Evolutionary conservation across 2,888 invertebrate genomes (phyloP).

Genomic region (Xestoiulus laeticollis): DNA sequence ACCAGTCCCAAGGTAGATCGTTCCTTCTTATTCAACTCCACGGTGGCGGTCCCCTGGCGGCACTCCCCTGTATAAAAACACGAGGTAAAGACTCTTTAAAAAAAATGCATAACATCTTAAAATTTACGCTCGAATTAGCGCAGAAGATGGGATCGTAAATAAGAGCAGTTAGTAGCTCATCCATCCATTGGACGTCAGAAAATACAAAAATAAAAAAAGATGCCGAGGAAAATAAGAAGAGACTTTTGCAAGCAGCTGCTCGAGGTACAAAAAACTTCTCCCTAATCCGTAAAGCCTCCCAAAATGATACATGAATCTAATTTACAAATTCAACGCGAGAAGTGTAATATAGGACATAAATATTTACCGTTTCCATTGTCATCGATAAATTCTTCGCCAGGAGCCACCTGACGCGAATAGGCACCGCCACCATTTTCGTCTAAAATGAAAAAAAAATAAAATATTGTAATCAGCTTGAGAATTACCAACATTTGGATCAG

Average conservation of each 20-base stretch:
- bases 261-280: background rate
- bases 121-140: constrained; percentile 9
- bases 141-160: background rate
- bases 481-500: background rate
- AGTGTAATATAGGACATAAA: background rate
- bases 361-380: constrained; percentile 41
- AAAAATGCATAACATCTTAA: background rate
- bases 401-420: constrained; percentile 52
- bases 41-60: constrained; percentile 51
- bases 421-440: constrained; percentile 50
- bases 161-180: background rate
- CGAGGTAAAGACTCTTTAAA: background rate
- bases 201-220: background rate
- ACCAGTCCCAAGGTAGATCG: constrained; percentile 57
- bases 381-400: constrained; percentile 50
- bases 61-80: constrained; percentile 39
- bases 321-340: background rate
- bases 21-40: constrained; percentile 57
- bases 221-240: background rate
- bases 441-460: background rate
- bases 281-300: background rate
- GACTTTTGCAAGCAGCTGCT: background rate
- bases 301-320: background rate
- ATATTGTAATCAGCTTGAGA: too few relatives aligned
- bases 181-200: background rate